Evolutionary conservation across 1,140 invertebrate genomes (phyloP), one percentile per base, ranked within the genome.

Genomic region (Drosophila ficusphila): DNA sequence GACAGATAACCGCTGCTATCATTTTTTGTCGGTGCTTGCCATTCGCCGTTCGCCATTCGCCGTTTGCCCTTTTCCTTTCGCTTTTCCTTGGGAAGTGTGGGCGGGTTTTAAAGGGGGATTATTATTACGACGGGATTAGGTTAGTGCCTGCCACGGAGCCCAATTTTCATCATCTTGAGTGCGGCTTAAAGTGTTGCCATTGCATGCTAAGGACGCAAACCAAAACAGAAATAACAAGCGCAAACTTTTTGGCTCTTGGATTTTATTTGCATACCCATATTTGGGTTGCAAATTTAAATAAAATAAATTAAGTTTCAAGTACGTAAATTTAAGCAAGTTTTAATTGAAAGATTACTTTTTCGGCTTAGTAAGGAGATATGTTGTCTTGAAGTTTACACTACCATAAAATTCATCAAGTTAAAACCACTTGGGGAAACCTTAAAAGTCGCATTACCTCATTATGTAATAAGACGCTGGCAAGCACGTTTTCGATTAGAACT

Each of bases 1-100:
- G 79, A 85, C 81, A 86, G 82, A 86, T 86, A 81, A 81, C 81
- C 38, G 33, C 48, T 67, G 33, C 25, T 34, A 36, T 29, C 25
- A 31, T 42, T 51, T 41, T 36, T 52, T 46, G 27, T 56, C 29
- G 48, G 14, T 23, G 8, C 34, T 60, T 39, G 16, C 33, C 33
- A 48, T 39, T 57, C 56, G 33, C 58, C 62, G 31, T 57, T 38
- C 54, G 42, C 42, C 11, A 5, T 42, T 47, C 14, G 39, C 33
- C 31, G 7, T 51, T 34, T 49, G 27, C 53, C 25, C 58, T 60
- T 57, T 69, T 33, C 62, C 67, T 57, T 69, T 56, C 49, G 41
- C 41, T 36, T 36, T 68, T 14, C 21, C 21, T 44, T 25, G 9
- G 2, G 48, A 25, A 19, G 18, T 23, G 56, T 44, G 48, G 18